phyloP scores from a whole-genome alignment of 2,797 vertebrate genomes.

The Parauchenoglanis punctatus region DNA sequence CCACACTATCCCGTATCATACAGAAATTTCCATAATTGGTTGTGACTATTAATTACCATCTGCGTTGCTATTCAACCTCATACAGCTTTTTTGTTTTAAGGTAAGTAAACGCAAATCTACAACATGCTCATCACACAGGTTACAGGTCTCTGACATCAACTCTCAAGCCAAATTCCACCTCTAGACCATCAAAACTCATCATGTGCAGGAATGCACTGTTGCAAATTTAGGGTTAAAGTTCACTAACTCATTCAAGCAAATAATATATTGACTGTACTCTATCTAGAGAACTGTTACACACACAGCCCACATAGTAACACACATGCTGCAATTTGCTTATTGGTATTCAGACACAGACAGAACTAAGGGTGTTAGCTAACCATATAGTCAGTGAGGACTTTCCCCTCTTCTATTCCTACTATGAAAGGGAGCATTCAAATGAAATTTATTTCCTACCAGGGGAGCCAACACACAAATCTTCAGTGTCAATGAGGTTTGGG shows the following conservation, averaged over 20 bases:
- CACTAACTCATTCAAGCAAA: conserved; percentile 22
- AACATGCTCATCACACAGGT: conserved; percentile 3
- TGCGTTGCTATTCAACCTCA: neutral
- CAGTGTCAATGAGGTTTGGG: conserved; percentile 47
- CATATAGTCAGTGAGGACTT: conserved; percentile 22
- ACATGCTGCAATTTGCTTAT: conserved; percentile 39
- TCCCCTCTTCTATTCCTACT: conserved; percentile 30
- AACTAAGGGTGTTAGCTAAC: conserved; percentile 34
- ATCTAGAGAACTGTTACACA: conserved; percentile 29
- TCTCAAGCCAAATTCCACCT: neutral
- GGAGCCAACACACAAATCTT: conserved; percentile 48
- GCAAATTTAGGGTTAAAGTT: conserved; percentile 23
- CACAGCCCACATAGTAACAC: conserved; percentile 58
- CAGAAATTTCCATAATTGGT: neutral
- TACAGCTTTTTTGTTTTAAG: neutral
- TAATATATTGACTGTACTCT: conserved; percentile 25
- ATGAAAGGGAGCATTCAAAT: conserved; percentile 56
- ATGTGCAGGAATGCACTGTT: conserved; percentile 29
- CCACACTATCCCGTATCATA: neutral
- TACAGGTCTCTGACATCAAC: conserved; percentile 21
- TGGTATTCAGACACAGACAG: conserved; percentile 31
- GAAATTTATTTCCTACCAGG: conserved; percentile 52
- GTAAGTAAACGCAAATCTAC: neutral
- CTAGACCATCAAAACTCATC: conserved; percentile 22
- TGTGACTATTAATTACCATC: conserved; percentile 2